phyloP scores from a whole-genome alignment of 2,113 vertebrate species.

The Ornithorhynchus anatinus region DNA sequence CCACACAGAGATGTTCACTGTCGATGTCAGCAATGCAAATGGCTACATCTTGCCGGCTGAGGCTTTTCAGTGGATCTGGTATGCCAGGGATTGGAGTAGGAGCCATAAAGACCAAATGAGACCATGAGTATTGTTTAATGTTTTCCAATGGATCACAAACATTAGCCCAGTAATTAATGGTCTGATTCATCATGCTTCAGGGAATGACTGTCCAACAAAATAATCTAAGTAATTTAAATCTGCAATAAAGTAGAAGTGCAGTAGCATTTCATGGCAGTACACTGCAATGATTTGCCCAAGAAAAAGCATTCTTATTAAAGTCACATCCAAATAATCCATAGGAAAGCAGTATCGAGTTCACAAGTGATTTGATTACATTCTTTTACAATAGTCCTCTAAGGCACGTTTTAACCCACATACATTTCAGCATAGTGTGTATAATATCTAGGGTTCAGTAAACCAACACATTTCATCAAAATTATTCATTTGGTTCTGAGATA shows the following conservation, averaged over 20 bases:
- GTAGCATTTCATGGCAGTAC: conserved; percentile 52
- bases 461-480: conserved; percentile 42
- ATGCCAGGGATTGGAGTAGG: conserved; percentile 39
- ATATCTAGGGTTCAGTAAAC: conserved; percentile 31
- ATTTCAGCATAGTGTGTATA: conserved; percentile 38
- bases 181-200: conserved; percentile 66
- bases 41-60: conserved; percentile 21
- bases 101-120: conserved; percentile 42
- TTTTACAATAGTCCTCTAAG: conserved; percentile 45
- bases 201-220: conserved; percentile 68
- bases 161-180: conserved; percentile 70
- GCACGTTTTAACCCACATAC: conserved; percentile 37
- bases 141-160: conserved; percentile 53
- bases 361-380: conserved; percentile 58
- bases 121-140: conserved; percentile 58
- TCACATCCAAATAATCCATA: conserved; percentile 58
- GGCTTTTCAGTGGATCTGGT: conserved; percentile 46
- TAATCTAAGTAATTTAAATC: conserved; percentile 67
- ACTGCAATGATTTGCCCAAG: conserved; percentile 55
- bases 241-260: conserved; percentile 62
- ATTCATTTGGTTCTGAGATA: neutral
- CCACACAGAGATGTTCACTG: neutral
- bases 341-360: conserved; percentile 53
- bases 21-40: neutral
- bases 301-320: conserved; percentile 46